These are phyloP conservation scores for Ictalurus furcatus DNA, from an alignment of 2,113 vertebrate species.

Conservation along the genomic window DNA sequence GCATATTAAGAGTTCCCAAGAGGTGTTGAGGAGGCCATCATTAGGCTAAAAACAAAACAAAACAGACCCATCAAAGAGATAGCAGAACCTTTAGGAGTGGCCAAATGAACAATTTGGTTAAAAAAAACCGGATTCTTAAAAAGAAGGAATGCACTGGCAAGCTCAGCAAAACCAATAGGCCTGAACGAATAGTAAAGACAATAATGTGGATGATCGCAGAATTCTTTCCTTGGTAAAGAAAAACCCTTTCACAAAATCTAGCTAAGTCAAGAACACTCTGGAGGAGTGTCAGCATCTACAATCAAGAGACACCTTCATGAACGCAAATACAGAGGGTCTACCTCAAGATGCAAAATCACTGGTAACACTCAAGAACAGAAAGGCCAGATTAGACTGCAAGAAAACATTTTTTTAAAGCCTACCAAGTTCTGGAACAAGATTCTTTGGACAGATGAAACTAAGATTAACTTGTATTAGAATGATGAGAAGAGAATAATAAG, in stretches of 20 bases:
- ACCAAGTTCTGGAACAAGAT: background rate
- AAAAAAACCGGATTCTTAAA: background rate
- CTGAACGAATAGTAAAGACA: background rate
- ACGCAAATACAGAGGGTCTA: background rate
- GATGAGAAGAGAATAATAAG: background rate
- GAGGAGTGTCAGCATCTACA: too few relatives aligned
- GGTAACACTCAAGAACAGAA: slow-evolving; percentile 30
- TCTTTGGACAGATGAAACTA: background rate
- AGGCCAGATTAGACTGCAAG: background rate
- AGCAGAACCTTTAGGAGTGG: background rate
- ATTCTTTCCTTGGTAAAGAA: too few relatives aligned
- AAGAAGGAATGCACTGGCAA: background rate
- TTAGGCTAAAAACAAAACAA: too few relatives aligned
- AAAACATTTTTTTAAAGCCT: background rate
- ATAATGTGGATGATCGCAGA: background rate
- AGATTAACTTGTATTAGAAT: background rate
- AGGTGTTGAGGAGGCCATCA: too few relatives aligned
- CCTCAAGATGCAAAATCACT: background rate
- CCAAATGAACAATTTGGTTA: too few relatives aligned
- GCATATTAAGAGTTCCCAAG: too few relatives aligned
- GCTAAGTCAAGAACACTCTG: too few relatives aligned
- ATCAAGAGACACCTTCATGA: background rate
- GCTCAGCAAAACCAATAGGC: background rate
- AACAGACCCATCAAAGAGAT: too few relatives aligned
- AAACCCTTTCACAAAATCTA: too few relatives aligned